A percentile compares a stretch with the other conserved stretches of the same genome.
phyloP scores from a whole-genome alignment of 1,140 invertebrate genomes.

The Bacillus rossius region DNA sequence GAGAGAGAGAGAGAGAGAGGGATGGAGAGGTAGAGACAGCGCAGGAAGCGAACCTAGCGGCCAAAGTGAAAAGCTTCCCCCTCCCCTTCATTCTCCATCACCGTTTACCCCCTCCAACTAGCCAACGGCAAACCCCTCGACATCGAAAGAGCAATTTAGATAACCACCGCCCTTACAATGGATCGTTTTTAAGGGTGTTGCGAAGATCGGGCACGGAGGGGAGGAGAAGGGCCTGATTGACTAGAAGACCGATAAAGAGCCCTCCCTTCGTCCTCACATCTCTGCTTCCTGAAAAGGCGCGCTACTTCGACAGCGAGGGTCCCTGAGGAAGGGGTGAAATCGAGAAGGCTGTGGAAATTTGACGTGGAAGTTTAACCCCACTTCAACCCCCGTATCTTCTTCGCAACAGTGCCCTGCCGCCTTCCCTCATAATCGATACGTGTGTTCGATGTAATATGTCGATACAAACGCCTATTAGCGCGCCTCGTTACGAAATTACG shows the following conservation, averaged over 20 bases:
- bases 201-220: not conserved
- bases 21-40: not conserved
- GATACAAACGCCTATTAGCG: too few relatives aligned
- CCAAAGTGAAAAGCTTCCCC: constrained; percentile 12
- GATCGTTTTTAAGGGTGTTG: constrained; percentile 14
- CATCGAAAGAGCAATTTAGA: constrained; percentile 15
- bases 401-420: too few relatives aligned
- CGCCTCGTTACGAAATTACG: too few relatives aligned
- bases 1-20: not conserved
- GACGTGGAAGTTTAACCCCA: too few relatives aligned
- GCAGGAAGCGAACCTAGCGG: constrained; percentile 7
- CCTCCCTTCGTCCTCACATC: too few relatives aligned
- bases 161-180: constrained; percentile 10
- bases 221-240: constrained; percentile 2
- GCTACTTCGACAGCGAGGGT: not conserved
- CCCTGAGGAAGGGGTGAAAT: too few relatives aligned
- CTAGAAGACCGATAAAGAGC: constrained; percentile 10
- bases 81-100: not conserved
- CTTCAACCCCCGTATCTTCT: too few relatives aligned
- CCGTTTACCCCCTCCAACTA: not conserved
- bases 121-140: not conserved
- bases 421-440: too few relatives aligned
- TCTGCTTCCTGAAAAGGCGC: too few relatives aligned
- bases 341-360: too few relatives aligned
- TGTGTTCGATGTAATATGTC: too few relatives aligned